These are phyloP conservation scores for Erinaceus europaeus DNA, from an alignment of 2,113 vertebrate species.

Conservation along the genomic window DNA sequence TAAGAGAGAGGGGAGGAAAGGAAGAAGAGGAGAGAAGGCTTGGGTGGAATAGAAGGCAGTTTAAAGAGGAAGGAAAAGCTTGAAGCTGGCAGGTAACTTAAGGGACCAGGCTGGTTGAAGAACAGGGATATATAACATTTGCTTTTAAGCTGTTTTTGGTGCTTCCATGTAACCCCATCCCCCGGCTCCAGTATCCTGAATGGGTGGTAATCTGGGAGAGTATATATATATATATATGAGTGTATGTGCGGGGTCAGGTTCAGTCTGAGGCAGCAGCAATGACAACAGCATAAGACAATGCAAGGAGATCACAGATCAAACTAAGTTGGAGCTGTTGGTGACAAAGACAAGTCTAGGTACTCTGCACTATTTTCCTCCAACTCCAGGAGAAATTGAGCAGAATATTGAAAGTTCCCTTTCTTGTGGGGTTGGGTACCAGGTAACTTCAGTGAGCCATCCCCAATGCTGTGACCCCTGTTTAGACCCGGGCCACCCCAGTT, in stretches of 20 bases:
- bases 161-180: not conserved
- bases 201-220: too few species aligned
- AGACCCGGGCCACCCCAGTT: not conserved
- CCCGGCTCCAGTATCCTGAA: too few species aligned
- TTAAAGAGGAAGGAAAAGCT: not conserved
- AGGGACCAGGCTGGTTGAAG: not conserved
- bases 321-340: not conserved
- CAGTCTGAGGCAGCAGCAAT: not conserved
- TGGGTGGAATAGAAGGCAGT: not conserved
- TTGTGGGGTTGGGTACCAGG: not conserved
- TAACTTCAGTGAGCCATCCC: not conserved
- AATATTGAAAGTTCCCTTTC: not conserved
- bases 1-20: not conserved
- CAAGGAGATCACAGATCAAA: not conserved
- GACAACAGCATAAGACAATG: not conserved
- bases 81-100: not conserved
- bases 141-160: conserved; percentile 8
- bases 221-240: too few species aligned
- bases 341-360: not conserved
- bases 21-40: not conserved
- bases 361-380: accelerated
- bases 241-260: not conserved
- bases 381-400: not conserved
- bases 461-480: not conserved
- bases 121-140: not conserved